Base-by-base conservation (phyloP, 2,113 vertebrate genomes). In the Struthio camelus region DNA sequence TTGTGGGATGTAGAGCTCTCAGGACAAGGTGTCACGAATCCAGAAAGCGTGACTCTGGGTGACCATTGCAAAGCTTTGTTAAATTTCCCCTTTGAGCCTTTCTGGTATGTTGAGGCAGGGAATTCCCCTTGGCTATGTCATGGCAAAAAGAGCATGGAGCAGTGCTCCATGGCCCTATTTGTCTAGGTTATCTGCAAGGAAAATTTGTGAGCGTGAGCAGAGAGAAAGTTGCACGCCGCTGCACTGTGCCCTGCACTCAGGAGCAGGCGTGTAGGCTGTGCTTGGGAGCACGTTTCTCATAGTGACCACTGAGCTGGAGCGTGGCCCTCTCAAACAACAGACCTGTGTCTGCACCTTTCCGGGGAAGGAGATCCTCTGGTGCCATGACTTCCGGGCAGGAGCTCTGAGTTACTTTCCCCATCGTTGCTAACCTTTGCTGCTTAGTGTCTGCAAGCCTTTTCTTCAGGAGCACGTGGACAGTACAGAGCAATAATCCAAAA, bases 231-330 rank as follows among this genome's bases (percentile, higher is more conserved):
- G 40, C 32, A 51, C 53, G 1, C 0, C 17, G 15, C 32, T 4
- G 4, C 38, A 46, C 22, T 5, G 11, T 32, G 24, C 28, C 16
- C 17, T 5, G 1, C 1, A 1, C 56, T 3, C 9, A 2, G 2
- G 10, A 1, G 0, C 23, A 9, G 12, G 10, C 58, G 22, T 34
- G 42, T 48, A 48, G 19, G 25, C 32, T 10, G 8, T 3, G 2
- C 58, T 59, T 67, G 19, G 24, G 19, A 23, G 10, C 14, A 30
- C 0, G 2, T 20, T 88, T 78, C 69, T 78, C 25, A 17, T 1
- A 40, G 14, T 11, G 6, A 69, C n/a, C 1, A 0, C 13, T 32
- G 30, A 67, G 27, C 42, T 75, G 40, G 25, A 73, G 4, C n/a
- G 24, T 56, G 10, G 6, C 9, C 2, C 5, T 53, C 78, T 32